These are phyloP conservation scores for Kryphioiulus occultus DNA, from an alignment of 2,888 invertebrate genomes.

Conservation along the genomic window DNA sequence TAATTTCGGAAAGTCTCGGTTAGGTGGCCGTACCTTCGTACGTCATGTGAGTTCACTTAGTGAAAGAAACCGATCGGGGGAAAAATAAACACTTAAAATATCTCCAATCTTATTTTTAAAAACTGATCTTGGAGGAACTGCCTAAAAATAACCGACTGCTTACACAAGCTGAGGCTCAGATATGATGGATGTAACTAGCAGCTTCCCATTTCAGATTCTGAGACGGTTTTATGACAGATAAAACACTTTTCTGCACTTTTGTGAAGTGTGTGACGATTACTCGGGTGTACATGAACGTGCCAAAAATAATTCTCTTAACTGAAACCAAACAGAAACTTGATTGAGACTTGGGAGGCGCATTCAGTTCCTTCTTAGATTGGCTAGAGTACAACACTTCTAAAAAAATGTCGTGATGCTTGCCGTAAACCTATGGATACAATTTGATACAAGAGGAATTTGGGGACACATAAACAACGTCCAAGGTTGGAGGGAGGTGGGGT, in stretches of 20 bases:
- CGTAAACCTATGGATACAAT: too few relatives aligned
- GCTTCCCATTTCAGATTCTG: not conserved
- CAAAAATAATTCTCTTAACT: not conserved
- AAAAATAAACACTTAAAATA: not conserved
- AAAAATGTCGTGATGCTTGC: too few relatives aligned
- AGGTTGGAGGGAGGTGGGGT: too few relatives aligned
- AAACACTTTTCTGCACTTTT: not conserved
- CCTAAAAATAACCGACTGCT: not conserved
- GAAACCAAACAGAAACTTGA: not conserved
- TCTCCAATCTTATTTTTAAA: not conserved
- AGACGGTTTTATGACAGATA: not conserved
- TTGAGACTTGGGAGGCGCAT: not conserved
- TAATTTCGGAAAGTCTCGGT: not conserved
- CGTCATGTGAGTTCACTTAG: too few relatives aligned
- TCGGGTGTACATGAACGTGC: not conserved
- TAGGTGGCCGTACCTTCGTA: not conserved
- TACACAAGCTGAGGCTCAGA: not conserved
- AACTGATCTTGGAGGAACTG: not conserved
- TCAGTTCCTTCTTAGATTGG: not conserved
- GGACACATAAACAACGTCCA: too few relatives aligned
- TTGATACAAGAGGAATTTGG: too few relatives aligned
- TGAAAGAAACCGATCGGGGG: not conserved
- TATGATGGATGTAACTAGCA: not conserved
- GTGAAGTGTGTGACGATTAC: not conserved
- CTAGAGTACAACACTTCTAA: not conserved